These are phyloP conservation scores for Hippocampus abdominalis DNA, from an alignment of 2,113 vertebrate species.

Conservation along the genomic window DNA sequence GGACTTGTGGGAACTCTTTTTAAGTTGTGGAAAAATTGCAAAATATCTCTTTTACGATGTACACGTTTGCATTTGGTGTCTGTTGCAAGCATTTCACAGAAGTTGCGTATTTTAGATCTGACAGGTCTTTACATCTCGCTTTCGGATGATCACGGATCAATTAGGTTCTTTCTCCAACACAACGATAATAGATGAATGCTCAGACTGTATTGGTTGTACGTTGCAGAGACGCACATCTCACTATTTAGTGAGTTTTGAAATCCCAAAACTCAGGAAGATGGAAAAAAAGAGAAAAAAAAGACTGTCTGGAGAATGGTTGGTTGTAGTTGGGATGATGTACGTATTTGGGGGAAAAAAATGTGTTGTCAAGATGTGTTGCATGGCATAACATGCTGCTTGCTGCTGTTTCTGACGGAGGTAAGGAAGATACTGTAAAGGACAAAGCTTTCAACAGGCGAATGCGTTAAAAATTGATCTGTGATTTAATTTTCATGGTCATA, in stretches of 20 bases:
- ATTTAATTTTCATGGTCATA: neutral
- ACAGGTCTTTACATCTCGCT: neutral
- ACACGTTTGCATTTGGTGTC: too few species aligned
- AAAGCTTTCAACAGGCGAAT: neutral
- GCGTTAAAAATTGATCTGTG: neutral
- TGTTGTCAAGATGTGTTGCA: neutral
- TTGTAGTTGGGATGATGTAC: neutral
- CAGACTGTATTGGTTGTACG: neutral
- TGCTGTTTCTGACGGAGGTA: neutral
- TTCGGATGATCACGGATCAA: neutral
- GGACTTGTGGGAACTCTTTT: too few species aligned
- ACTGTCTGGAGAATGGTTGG: neutral
- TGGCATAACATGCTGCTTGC: neutral
- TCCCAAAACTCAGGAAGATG: neutral
- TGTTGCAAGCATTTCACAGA: slow-evolving; percentile 17
- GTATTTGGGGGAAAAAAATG: neutral
- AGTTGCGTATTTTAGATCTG: slow-evolving; percentile 1
- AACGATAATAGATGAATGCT: neutral
- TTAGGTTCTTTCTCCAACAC: neutral
- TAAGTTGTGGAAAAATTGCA: too few species aligned
- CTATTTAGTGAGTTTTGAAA: neutral
- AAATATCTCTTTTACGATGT: too few species aligned
- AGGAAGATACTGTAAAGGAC: neutral
- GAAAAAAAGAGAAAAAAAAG: neutral
- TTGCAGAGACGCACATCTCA: neutral